Conservation (phyloP, 2,113 vertebrate species). For the Setophaga petechia region DNA sequence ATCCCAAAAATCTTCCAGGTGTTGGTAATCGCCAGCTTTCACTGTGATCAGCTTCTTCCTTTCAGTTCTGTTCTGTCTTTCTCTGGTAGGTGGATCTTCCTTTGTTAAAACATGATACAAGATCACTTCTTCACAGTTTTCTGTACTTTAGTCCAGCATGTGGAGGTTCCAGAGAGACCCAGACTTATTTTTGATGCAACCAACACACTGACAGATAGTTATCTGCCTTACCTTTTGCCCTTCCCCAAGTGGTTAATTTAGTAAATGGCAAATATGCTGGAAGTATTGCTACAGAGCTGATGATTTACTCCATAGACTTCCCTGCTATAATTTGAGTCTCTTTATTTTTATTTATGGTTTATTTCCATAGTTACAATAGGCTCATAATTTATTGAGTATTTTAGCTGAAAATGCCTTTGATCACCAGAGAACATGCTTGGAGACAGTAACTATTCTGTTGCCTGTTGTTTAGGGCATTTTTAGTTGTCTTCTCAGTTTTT, state of each 20-base stretch:
- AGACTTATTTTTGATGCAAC: not conserved
- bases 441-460: not conserved
- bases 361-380: not conserved
- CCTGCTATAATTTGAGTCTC: not conserved
- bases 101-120: not conserved
- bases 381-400: not conserved
- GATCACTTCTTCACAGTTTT: not conserved
- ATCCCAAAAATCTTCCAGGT: not conserved
- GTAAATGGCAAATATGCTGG: not conserved
- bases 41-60: not conserved
- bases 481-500: not conserved
- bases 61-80: not conserved
- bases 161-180: not conserved
- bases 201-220: not conserved
- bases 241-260: not conserved
- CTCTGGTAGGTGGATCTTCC: not conserved
- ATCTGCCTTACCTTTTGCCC: not conserved
- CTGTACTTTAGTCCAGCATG: not conserved
- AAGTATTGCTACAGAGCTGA: not conserved
- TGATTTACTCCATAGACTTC: not conserved
- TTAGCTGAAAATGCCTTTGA: not conserved
- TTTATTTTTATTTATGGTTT: not conserved
- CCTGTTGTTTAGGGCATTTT: not conserved
- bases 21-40: not conserved
- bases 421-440: not conserved